Evolutionary conservation across 2,797 vertebrate genomes (phyloP), one percentile per base, ranked within the genome.

Genomic region (Paratrypauchen microcephalus): DNA sequence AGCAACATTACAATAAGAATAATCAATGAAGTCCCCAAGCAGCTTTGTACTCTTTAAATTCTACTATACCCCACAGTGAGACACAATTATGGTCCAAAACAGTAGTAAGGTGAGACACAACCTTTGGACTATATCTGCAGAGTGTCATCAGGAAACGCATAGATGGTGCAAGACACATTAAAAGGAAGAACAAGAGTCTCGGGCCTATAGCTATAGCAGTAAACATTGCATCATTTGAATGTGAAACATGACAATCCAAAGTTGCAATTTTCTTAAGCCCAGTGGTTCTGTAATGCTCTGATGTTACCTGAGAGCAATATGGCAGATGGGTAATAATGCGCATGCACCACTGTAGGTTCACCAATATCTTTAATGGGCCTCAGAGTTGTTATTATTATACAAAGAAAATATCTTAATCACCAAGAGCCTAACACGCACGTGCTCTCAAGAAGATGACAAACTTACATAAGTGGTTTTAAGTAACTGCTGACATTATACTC

Each of bases 401-500:
- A 54, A 54, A 54, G 8, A 2, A 41, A 41, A 36, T 18, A 39
- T 21, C 21, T 64, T 47, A 65, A 48, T 65, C 0, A 3, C 8
- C 18, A 11, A 26, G 4, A 64, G 24, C 21, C 8, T 1, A 50
- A 50, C 8, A 47, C 3, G 60, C 24, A 45, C 41, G 16, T n/a
- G 50, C 41, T 68, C 39, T 75, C 12, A 61, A 62, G 19, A 65
- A 60, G 39, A 54, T 65, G 60, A 30, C 50, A 21, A 32, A n/a
- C 55, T 21, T n/a, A 65, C 67, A 76, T 16, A 26, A 65, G 30
- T 50, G 36, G 30, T 68, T 70, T 18, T 30, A 39, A 26, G 16
- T 18, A 56, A 55, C 1, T 70, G 41, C n/a, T 19, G 64, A 69
- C 16, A 72, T 54, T 66, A 19, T 78, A 92, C 95, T 94, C 87